Conservation (phyloP, 1,140 invertebrate species). For the Brachionus rubens region DNA sequence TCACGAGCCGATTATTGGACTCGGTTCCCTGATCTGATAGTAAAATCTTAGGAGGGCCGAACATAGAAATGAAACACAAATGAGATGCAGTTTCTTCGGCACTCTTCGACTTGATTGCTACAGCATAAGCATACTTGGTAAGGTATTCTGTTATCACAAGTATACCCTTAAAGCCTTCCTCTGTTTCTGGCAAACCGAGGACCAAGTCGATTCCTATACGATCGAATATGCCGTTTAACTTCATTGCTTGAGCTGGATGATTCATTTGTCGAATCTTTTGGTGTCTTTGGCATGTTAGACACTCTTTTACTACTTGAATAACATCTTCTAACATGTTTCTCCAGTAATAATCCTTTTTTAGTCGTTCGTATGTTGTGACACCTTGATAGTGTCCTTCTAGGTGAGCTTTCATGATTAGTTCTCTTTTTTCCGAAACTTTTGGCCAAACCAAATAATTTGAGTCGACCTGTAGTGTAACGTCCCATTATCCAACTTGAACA, state of each 20-base stretch:
- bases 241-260: neutral
- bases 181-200: neutral
- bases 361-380: neutral
- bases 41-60: too few relatives aligned
- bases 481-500: neutral
- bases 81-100: neutral
- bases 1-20: too few relatives aligned
- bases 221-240: neutral
- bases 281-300: neutral
- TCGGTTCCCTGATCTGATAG: too few relatives aligned
- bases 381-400: neutral
- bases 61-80: too few relatives aligned
- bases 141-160: neutral
- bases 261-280: neutral
- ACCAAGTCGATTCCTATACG: neutral
- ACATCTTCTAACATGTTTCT: neutral
- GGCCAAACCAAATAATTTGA: neutral
- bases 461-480: neutral
- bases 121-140: neutral
- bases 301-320: neutral
- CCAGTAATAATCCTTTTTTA: constrained; percentile 10
- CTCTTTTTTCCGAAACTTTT: neutral
- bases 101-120: neutral
- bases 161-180: neutral
- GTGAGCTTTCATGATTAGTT: neutral